Conservation (phyloP, 1,140 invertebrate genomes). For the Heliconius eleuchia region DNA sequence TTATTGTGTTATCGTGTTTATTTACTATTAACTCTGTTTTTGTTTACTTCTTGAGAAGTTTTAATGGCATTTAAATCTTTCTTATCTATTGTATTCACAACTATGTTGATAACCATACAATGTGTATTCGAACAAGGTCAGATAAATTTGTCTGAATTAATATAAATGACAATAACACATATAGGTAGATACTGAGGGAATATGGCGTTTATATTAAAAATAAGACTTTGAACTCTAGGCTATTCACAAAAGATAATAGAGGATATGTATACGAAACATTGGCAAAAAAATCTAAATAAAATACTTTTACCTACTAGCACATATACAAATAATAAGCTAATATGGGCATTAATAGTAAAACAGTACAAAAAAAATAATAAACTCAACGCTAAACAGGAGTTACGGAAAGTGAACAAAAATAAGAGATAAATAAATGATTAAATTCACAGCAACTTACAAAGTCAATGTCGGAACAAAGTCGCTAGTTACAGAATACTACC, state of each 20-base stretch:
- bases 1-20: background rate
- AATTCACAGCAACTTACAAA: background rate
- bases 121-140: background rate
- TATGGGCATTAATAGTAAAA: background rate
- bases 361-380: background rate
- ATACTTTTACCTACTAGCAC: too few species aligned
- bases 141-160: background rate
- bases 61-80: background rate
- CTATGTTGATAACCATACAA: background rate
- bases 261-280: too few species aligned
- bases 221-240: too few species aligned
- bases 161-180: background rate
- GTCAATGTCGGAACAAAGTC: conserved; percentile 14
- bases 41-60: background rate
- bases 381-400: background rate
- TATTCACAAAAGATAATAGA: too few species aligned
- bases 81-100: background rate
- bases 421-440: background rate
- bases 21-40: conserved; percentile 1
- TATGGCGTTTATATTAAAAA: too few species aligned
- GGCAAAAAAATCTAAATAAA: too few species aligned
- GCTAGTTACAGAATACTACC: background rate
- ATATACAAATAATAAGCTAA: too few species aligned
- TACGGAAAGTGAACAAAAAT: background rate
- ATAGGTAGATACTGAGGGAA: too few species aligned